Evolutionary conservation across 2,113 vertebrate species (phyloP).

Genomic region (Nibea albiflora): DNA sequence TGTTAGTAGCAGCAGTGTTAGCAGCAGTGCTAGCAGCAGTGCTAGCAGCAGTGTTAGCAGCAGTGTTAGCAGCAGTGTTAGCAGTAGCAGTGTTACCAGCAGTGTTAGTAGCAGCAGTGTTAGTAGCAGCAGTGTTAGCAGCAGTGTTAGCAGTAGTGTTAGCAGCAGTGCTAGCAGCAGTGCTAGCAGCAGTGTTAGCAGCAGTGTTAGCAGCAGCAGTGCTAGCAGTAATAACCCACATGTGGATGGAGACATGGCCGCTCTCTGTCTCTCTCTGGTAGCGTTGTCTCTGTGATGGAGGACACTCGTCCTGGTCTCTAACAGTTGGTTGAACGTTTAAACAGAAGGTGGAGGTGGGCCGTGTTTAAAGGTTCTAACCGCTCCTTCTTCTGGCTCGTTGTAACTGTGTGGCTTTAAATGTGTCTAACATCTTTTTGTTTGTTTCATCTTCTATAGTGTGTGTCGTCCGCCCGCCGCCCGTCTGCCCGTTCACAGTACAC

Average conservation of each 20-base stretch:
- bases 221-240: too few relatives aligned
- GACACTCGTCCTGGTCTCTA: conserved; percentile 64
- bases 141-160: too few relatives aligned
- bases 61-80: too few relatives aligned
- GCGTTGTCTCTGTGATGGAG: conserved; percentile 46
- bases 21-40: too few relatives aligned
- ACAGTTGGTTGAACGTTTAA: conserved; percentile 78
- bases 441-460: conserved; percentile 80
- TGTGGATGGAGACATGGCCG: conserved; percentile 62
- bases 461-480: conserved; percentile 73
- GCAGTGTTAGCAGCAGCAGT: too few relatives aligned
- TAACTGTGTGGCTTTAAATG: conserved; percentile 78
- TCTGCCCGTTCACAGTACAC: conserved; percentile 66
- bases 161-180: too few relatives aligned
- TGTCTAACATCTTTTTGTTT: conserved; percentile 84
- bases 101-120: too few relatives aligned
- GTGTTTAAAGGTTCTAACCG: conserved; percentile 80
- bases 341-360: conserved; percentile 10
- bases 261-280: conserved; percentile 8
- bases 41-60: too few relatives aligned
- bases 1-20: too few relatives aligned
- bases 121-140: too few relatives aligned
- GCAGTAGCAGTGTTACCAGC: too few relatives aligned
- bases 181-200: too few relatives aligned
- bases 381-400: conserved; percentile 51